Conservation (phyloP, 1,140 invertebrate genomes). For the Chlorops oryzae region DNA sequence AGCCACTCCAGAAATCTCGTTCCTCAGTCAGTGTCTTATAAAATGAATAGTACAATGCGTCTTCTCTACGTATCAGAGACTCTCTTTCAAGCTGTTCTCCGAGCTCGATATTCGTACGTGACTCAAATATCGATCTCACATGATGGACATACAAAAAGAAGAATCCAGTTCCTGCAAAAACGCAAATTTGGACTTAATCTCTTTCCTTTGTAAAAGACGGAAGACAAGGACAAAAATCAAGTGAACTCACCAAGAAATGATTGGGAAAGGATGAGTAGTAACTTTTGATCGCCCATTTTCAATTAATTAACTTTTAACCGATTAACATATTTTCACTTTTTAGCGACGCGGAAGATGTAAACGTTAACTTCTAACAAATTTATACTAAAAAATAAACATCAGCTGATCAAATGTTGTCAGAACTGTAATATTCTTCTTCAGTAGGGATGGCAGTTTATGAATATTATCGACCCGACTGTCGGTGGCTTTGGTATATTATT, state of each 20-base stretch:
- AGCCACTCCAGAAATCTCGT: constrained; percentile 34
- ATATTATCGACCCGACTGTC: too few species aligned
- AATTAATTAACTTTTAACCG: too few species aligned
- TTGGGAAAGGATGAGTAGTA: constrained; percentile 37
- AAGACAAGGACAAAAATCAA: not conserved
- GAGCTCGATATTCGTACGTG: constrained; percentile 37
- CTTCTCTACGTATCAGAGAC: constrained; percentile 33
- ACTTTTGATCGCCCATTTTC: constrained; percentile 37
- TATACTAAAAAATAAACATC: too few species aligned
- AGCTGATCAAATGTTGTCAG: too few species aligned
- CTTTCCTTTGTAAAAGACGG: not conserved
- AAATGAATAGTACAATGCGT: constrained; percentile 44
- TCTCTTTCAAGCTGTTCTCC: constrained; percentile 38
- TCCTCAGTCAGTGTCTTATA: constrained; percentile 42
- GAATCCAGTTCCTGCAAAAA: constrained; percentile 35
- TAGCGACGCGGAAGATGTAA: too few species aligned
- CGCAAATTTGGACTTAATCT: constrained; percentile 2
- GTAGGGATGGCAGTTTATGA: too few species aligned
- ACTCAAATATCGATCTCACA: constrained; percentile 40
- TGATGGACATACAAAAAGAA: constrained; percentile 44
- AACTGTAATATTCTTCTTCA: too few species aligned
- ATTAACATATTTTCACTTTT: too few species aligned
- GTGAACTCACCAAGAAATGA: constrained; percentile 36
- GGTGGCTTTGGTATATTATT: too few species aligned
- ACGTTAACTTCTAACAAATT: too few species aligned